Evolutionary conservation across 2,888 invertebrate species (phyloP).

Genomic region (Drosophila colorata): DNA sequence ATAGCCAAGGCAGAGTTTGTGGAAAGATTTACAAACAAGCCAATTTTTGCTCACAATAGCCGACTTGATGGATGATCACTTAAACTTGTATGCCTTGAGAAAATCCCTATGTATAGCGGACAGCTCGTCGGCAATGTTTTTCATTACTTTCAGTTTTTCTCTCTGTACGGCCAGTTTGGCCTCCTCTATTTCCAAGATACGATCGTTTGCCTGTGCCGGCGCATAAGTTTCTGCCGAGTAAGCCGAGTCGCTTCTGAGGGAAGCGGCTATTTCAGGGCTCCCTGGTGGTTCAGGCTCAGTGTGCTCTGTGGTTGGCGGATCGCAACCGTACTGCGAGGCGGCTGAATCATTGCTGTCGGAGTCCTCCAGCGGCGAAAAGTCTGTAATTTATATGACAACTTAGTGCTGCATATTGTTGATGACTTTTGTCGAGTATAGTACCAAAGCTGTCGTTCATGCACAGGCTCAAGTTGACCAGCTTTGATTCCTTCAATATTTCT

Average conservation of each 20-base stretch:
- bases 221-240: background rate
- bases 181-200: slow-evolving; percentile 22
- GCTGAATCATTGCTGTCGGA: slow-evolving; percentile 7
- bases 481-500: slow-evolving; percentile 37
- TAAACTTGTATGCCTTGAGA: slow-evolving; percentile 26
- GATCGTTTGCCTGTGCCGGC: background rate
- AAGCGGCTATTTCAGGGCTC: background rate
- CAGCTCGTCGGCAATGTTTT: slow-evolving; percentile 36
- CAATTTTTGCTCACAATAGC: background rate
- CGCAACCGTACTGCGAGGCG: background rate
- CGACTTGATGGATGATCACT: background rate
- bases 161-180: slow-evolving; percentile 27
- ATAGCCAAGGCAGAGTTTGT: background rate
- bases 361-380: slow-evolving; percentile 30
- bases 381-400: slow-evolving; percentile 5
- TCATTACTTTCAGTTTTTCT: slow-evolving; percentile 35
- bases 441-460: slow-evolving; percentile 34
- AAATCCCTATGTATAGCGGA: slow-evolving; percentile 35
- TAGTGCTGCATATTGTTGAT: background rate
- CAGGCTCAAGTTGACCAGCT: slow-evolving; percentile 10
- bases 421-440: background rate
- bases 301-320: background rate
- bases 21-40: no score
- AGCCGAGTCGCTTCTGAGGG: background rate
- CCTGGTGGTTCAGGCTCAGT: background rate